Conservation (phyloP, 2,888 invertebrate species). For the Piscicola geometra region DNA sequence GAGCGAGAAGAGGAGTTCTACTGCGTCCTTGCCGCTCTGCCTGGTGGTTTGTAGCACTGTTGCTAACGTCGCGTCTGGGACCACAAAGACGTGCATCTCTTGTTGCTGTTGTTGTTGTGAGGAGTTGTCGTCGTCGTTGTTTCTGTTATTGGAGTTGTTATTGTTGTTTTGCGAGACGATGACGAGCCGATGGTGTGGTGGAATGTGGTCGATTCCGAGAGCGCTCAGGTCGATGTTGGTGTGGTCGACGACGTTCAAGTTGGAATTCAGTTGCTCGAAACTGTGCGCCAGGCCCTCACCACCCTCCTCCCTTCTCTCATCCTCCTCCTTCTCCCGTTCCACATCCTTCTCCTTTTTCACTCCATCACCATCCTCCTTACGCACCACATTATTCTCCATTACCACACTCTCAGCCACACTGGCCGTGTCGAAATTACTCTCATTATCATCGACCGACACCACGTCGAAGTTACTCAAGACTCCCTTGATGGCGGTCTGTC, state of each 20-base stretch:
- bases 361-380: not conserved
- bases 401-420: constrained; percentile 7
- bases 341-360: not conserved
- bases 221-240: not conserved
- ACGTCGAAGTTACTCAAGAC: not conserved
- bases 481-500: not conserved
- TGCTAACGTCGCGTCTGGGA: constrained; percentile 16
- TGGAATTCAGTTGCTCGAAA: constrained; percentile 7
- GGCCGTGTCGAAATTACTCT: not conserved
- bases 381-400: not conserved
- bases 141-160: too few relatives aligned
- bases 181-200: constrained; percentile 17
- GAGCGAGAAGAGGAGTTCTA: constrained; percentile 10
- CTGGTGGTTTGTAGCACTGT: constrained; percentile 4
- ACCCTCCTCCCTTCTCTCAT: not conserved
- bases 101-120: not conserved
- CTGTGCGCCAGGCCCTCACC: not conserved
- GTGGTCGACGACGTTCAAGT: constrained; percentile 24
- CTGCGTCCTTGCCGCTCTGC: not conserved
- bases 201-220: constrained; percentile 31
- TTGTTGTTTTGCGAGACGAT: not conserved
- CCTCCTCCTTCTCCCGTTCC: not conserved
- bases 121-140: not conserved
- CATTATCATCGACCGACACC: not conserved
- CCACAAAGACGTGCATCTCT: constrained; percentile 25